Evolutionary conservation across 2,888 invertebrate species (phyloP), one percentile per base, ranked within the genome.

Genomic region (Drosophila mettleri): DNA sequence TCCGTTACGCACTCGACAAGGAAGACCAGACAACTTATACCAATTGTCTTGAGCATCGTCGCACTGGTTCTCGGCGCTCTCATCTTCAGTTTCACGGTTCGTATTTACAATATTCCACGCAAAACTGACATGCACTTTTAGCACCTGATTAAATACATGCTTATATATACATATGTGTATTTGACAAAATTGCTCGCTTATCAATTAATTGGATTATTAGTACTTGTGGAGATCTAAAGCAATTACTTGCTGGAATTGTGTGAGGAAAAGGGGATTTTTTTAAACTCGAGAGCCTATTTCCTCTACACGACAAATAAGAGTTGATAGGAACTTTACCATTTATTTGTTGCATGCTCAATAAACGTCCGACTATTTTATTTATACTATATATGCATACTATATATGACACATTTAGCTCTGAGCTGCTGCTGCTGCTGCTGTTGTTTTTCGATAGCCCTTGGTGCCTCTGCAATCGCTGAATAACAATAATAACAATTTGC

Each of bases 21-120:
- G 38, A 81, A 79, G 33, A 62, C 66, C 43, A 87, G 85, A 49
- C 76, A 89, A 46, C 63, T 88, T 43, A 55, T 88, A 38, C 79
- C 86, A 63, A 88, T 91, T 63, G 81, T 84, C 57, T 78, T 92
- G 64, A 79, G 87, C 66, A 72, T 84, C 64, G 69, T 86, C 31
- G 78, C 88, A 18, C 58, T 89, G 33, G 64, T 82, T 14, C 73
- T 91, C 38, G 86, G 82, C 48, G 62, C 84, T 14, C 79, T 86
- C 55, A 74, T 91, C 61, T 74, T 92, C 33, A 85, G 82, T 9
- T 66, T 91, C 69, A 88, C 89, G 84, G 92, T 92, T 68, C 90
- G 92, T 67, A 20, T 38, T 45, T 38, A 12, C 8, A 29, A 12
- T 2, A 29, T 29, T 10, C 31, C 31, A 7, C 34, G 4, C 2